Evolutionary conservation across 2,888 invertebrate genomes (phyloP).

Genomic region (Boloria selene): DNA sequence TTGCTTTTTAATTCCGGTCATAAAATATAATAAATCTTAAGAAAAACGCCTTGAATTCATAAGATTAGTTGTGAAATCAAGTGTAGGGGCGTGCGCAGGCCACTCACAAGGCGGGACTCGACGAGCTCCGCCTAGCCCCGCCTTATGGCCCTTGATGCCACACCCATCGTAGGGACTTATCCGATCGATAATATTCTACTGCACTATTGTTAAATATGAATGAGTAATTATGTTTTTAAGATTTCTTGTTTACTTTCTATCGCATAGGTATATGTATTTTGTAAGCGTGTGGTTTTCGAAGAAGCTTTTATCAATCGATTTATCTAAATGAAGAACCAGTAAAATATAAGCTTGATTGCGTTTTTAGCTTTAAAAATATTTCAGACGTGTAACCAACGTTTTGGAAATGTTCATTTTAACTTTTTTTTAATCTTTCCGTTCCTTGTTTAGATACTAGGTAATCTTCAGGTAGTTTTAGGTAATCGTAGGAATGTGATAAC

Average conservation of each 20-base stretch:
- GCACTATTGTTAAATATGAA: not conserved
- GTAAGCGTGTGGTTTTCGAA: not conserved
- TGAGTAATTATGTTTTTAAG: not conserved
- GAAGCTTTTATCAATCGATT: too few relatives aligned
- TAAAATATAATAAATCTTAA: not conserved
- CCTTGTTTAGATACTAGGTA: too few relatives aligned
- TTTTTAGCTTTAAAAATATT: too few relatives aligned
- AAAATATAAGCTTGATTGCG: too few relatives aligned
- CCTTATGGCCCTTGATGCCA: conserved; percentile 44
- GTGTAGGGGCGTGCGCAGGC: conserved; percentile 56
- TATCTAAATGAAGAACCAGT: too few relatives aligned
- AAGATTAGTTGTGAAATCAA: conserved; percentile 8
- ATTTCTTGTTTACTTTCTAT: not conserved
- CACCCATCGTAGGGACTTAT: conserved; percentile 37
- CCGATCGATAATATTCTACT: conserved; percentile 18
- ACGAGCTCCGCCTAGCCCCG: conserved; percentile 56
- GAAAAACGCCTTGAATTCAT: not conserved
- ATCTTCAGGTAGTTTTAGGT: too few relatives aligned
- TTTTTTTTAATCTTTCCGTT: too few relatives aligned
- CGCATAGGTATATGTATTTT: not conserved
- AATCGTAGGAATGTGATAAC: too few relatives aligned
- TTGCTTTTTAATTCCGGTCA: not conserved
- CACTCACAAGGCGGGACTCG: conserved; percentile 46
- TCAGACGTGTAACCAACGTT: too few relatives aligned
- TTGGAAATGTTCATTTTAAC: too few relatives aligned